A percentile compares a stretch with the other conserved stretches of the same genome.
phyloP scores from a whole-genome alignment of 2,888 invertebrate genomes.

The Metalampra italica region DNA sequence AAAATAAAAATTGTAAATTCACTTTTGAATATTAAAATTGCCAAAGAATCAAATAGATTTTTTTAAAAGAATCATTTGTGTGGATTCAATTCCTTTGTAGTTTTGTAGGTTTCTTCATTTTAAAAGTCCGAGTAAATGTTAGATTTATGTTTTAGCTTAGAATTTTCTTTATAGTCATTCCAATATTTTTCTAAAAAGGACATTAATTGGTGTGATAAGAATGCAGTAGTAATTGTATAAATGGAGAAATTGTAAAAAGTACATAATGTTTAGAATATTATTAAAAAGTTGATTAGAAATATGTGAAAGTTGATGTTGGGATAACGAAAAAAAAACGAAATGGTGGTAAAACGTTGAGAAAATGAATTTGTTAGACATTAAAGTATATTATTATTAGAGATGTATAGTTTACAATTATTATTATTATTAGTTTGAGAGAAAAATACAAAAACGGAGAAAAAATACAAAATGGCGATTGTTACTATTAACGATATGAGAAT shows the following conservation, averaged over 20 bases:
- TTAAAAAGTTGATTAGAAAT: conserved; percentile 68
- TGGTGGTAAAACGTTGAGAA: conserved; percentile 68
- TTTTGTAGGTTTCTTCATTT: background rate
- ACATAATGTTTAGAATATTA: conserved; percentile 58
- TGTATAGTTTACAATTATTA: conserved; percentile 77
- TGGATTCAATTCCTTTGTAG: conserved; percentile 39
- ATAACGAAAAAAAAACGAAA: conserved; percentile 55
- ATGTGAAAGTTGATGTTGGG: conserved; percentile 69
- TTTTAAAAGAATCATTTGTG: conserved; percentile 37
- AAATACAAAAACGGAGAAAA: conserved; percentile 60
- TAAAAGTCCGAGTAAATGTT: background rate
- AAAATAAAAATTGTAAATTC: conserved; percentile 69
- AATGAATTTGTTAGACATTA: conserved; percentile 77
- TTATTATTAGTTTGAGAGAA: conserved; percentile 71
- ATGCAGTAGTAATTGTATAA: conserved; percentile 58
- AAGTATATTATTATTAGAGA: conserved; percentile 77
- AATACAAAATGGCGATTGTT: conserved; percentile 74
- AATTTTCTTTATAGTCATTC: conserved; percentile 50
- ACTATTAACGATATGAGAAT: conserved; percentile 78
- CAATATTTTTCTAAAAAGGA: conserved; percentile 67
- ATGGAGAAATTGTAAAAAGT: conserved; percentile 68
- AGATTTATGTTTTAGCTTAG: conserved; percentile 28
- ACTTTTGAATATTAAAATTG: conserved; percentile 75
- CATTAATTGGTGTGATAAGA: conserved; percentile 59
- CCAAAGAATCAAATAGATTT: conserved; percentile 73